Base-by-base conservation (phyloP, 1,140 invertebrate genomes). In the Rhagoletis zephyria region DNA sequence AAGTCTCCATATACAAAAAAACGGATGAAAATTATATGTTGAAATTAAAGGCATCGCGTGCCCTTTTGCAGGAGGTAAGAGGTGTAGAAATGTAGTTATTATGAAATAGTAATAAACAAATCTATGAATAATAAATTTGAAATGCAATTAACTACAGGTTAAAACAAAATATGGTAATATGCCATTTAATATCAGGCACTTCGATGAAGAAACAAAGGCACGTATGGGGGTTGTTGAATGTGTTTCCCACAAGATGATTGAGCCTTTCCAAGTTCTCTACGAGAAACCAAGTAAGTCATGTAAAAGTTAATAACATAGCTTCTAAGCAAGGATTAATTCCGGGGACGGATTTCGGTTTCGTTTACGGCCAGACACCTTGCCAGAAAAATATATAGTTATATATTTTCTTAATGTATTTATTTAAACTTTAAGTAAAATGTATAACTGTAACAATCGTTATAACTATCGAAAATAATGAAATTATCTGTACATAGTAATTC, bases 1-100 rank as follows among this genome's bases (percentile, higher is more conserved):
- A 98, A 91, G 98, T 98, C 64, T 98, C 99, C 65, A 97, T 99
- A 90, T 99, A 97, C 94, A 99, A 99, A 94, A 99, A 99, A 95
- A 99, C 98, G 88, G 98, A 99, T 90, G 97, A 98, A 93, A 96
- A 97, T 87, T 99, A 99, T 94, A 97, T 97, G 93, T 94, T 99
- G 86, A 99, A 99, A 94, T 94, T 99, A 93, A 99, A 99, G 94
- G 96, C 98, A 70, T 99, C 98, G 16, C 96, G 98, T 90, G 97
- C 96, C 93, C 99, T 99, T 93, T 98, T 98, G 90, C 97, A 96
- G 91, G 98, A 99, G 95, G 95, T 95, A 93, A 90, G 88, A 90
- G 88, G 87, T 60, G 4, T 85, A 87, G 10, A 61, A 61, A n/a
- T n/a, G n/a, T 30, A 30, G n/a, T n/a, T 30, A 42, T 19, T 67